Conservation (phyloP, 2,797 vertebrate species). For the Hydrocynus forskahlii region DNA sequence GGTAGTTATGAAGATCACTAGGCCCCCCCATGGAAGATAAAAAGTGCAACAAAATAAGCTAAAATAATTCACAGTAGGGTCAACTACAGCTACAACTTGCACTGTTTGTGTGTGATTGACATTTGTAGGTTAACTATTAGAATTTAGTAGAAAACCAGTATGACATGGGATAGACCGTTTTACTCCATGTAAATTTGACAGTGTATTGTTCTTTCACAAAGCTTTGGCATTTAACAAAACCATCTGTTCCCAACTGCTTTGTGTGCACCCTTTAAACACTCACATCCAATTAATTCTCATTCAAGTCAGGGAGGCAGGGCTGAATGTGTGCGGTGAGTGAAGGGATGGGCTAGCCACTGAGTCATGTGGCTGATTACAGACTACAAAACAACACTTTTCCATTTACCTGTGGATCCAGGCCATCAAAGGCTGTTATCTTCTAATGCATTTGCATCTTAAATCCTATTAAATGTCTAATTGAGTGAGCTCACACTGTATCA, state of each 20-base stretch:
- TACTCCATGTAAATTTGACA: slow-evolving; percentile 41
- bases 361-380: slow-evolving; percentile 63
- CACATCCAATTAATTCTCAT: slow-evolving; percentile 59
- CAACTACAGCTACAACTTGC: slow-evolving; percentile 34
- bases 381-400: slow-evolving; percentile 60
- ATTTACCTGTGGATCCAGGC: slow-evolving; percentile 69
- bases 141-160: slow-evolving; percentile 26
- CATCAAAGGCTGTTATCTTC: slow-evolving; percentile 64
- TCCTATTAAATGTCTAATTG: slow-evolving; percentile 73
- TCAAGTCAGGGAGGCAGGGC: slow-evolving; percentile 48
- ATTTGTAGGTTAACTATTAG: slow-evolving; percentile 42
- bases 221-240: slow-evolving; percentile 52
- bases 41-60: slow-evolving; percentile 26
- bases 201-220: slow-evolving; percentile 45
- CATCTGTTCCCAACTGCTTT: slow-evolving; percentile 59
- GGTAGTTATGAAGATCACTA: slow-evolving; percentile 19
- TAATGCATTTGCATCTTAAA: slow-evolving; percentile 66
- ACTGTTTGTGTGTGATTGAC: slow-evolving; percentile 42
- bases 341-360: slow-evolving; percentile 51
- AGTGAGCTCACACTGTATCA: slow-evolving; percentile 16
- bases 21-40: slow-evolving; percentile 14
- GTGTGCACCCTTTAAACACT: slow-evolving; percentile 36
- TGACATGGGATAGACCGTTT: slow-evolving; percentile 33
- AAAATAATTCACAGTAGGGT: slow-evolving; percentile 25
- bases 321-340: slow-evolving; percentile 49